Evolutionary conservation across 2,113 vertebrate species (phyloP), one percentile per base, ranked within the genome.

Genomic region (Actinemys pallida): DNA sequence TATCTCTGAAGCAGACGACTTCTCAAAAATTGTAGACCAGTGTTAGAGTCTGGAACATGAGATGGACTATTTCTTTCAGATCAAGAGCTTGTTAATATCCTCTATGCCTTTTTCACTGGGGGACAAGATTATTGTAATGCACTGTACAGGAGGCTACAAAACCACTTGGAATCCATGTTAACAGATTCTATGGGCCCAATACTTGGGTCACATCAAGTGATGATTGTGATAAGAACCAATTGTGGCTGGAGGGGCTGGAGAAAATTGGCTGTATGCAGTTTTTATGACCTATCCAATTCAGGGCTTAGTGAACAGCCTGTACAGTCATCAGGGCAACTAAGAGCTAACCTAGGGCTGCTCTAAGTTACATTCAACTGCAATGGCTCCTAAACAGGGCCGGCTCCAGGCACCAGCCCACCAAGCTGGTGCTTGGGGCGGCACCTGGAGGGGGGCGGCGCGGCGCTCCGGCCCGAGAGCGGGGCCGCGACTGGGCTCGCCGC

Each of bases 241-340:
- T n/a, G 65, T n/a, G 65, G 65, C 17, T 17, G 65, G 6, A 4
- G 4, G 8, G 17, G 65, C 14, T 72, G 42, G 17, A 24, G 5
- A 89, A 57, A 69, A 3, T 47, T 1, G 5, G 7, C 22, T 1
- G 0, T 85, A 57, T 16, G 82, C 59, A 20, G 69, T 5, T 8
- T 49, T 75, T 35, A 17, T 25, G 29, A 29, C 24, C 2, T 27
- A 69, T 22, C 27, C 62, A 54, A 19, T 10, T 57, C 27, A n/a
- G 0, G 0, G 52, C 45, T 79, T 79, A 79, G 69, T 29, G 14
- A 86, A 14, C 14, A 12, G 27, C 19, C 12, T 54, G 78, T 31
- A 79, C 8, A n/a, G 25, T 5, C 52, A 80, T 39, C 82, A 72
- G 5, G 49, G 6, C 5, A 80, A 20, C 56, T 42, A 29, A 72